A percentile compares a stretch with the other conserved stretches of the same genome.
Conservation (phyloP, 2,113 vertebrate species). For the Pongo abelii region DNA sequence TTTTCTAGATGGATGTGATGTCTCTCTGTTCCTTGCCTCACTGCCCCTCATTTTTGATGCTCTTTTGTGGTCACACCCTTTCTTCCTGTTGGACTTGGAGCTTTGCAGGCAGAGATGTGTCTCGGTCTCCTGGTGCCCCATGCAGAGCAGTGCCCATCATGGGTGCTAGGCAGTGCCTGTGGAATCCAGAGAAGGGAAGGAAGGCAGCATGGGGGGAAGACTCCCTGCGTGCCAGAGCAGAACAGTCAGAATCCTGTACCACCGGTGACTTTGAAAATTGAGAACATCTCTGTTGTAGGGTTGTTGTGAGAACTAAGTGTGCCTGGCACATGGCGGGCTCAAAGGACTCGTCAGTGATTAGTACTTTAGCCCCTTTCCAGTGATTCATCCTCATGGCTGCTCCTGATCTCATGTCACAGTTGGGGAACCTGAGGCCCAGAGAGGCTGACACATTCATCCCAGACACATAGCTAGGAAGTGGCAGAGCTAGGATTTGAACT, state of each 20-base stretch:
- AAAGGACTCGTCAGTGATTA: background rate
- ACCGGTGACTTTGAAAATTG: background rate
- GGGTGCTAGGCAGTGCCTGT: background rate
- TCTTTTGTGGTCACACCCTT: background rate
- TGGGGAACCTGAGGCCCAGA: background rate
- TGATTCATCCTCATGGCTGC: background rate
- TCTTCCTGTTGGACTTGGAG: background rate
- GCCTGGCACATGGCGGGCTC: background rate
- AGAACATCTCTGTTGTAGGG: background rate
- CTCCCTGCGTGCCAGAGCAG: background rate
- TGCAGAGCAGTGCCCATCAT: accelerated
- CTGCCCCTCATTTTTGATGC: background rate
- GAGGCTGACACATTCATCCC: background rate
- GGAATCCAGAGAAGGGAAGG: background rate
- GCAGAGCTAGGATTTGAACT: slow-evolving; percentile 32
- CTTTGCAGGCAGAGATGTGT: background rate
- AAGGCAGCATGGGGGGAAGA: background rate
- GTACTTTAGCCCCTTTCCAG: background rate
- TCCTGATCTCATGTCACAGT: background rate
- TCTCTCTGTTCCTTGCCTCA: background rate
- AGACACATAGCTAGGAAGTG: background rate
- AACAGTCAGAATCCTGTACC: background rate
- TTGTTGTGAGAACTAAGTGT: background rate
- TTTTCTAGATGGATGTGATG: background rate
- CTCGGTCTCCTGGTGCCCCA: background rate